Percentiles rank a stretch among this genome's conserved stretches.
Conservation (phyloP, 2,888 invertebrate species). For the Podotricha telesiphe region DNA sequence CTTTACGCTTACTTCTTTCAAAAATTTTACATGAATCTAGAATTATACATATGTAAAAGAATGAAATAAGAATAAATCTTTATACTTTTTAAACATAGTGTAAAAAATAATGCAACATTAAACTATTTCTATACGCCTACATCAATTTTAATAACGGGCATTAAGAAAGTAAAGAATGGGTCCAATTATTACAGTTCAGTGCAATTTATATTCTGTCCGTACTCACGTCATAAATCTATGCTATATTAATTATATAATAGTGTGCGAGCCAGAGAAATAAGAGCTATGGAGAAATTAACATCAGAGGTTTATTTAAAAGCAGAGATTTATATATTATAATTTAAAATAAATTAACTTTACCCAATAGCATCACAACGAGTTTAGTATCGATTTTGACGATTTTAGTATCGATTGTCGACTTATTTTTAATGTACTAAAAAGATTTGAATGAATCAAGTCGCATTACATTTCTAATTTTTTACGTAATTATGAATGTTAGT, state of each 20-base stretch:
- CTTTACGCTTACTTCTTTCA: no score
- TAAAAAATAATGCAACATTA: background rate
- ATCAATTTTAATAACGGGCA: slow-evolving; percentile 12
- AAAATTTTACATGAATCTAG: no score
- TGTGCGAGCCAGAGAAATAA: slow-evolving; percentile 63
- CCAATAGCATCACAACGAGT: no score
- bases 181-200: slow-evolving; percentile 53
- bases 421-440: no score
- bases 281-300: slow-evolving; percentile 3
- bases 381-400: no score
- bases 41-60: no score
- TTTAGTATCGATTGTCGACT: no score
- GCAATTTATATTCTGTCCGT: slow-evolving; percentile 77
- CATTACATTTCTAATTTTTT: no score
- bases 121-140: slow-evolving; percentile 9
- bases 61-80: background rate
- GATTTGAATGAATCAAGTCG: no score
- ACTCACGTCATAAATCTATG: slow-evolving; percentile 72
- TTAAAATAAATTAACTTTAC: background rate
- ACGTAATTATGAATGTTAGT: no score
- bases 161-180: slow-evolving; percentile 26
- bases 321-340: background rate
- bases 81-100: background rate
- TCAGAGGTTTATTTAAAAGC: background rate
- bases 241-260: slow-evolving; percentile 76